Evolutionary conservation across 2,797 vertebrate species (phyloP).

Genomic region (Rhynchonycteris naso): DNA sequence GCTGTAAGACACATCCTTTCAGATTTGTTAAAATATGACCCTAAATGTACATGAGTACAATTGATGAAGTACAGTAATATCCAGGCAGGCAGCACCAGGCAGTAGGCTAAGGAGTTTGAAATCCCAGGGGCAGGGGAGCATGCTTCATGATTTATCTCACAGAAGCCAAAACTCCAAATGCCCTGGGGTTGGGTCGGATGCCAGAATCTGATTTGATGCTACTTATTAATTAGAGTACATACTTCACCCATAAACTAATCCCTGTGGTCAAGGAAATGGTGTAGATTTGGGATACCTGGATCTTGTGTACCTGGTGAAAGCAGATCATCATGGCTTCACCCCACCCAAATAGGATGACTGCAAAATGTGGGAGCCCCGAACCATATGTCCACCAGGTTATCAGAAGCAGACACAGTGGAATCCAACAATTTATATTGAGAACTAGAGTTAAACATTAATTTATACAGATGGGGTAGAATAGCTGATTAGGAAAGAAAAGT

Average conservation of each 20-base stretch:
- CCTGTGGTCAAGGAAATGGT: background rate
- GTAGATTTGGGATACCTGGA: background rate
- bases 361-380: background rate
- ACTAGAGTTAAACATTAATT: background rate
- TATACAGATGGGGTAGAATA: background rate
- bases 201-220: background rate
- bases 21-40: background rate
- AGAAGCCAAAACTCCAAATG: background rate
- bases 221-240: background rate
- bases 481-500: background rate
- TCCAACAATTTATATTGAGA: background rate
- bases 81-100: background rate
- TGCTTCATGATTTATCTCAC: background rate
- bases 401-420: background rate
- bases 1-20: background rate
- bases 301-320: background rate
- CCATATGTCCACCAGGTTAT: background rate
- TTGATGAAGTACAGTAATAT: background rate
- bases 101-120: background rate
- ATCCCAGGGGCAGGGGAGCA: no score
- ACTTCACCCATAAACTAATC: background rate
- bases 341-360: background rate
- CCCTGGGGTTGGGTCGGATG: background rate
- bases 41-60: background rate
- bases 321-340: background rate